These are phyloP conservation scores for Sterrhoptilus dennistouni DNA, from an alignment of 2,113 vertebrate species.

Conservation along the genomic window DNA sequence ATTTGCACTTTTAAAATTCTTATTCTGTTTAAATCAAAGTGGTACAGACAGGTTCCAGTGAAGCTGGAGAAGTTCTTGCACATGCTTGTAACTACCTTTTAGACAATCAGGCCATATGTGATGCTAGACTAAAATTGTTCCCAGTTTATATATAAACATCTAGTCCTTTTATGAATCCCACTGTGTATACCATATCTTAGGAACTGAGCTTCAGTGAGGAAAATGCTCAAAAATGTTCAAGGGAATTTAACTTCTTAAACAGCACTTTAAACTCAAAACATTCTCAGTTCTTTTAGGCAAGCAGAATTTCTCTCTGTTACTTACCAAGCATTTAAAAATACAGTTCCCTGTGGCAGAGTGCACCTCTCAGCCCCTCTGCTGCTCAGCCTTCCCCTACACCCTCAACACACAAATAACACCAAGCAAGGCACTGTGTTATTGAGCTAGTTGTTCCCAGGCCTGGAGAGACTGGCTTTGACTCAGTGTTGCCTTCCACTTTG, in stretches of 20 bases:
- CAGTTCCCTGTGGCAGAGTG: neutral
- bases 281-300: neutral
- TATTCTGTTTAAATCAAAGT: neutral
- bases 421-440: neutral
- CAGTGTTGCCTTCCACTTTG: neutral
- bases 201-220: neutral
- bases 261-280: neutral
- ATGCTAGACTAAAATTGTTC: neutral
- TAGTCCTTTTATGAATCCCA: neutral
- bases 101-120: neutral
- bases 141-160: neutral
- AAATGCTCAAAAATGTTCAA: neutral
- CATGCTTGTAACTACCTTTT: neutral
- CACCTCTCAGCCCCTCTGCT: neutral
- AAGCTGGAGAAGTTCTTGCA: neutral
- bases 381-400: neutral
- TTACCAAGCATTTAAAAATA: neutral
- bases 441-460: neutral
- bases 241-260: neutral
- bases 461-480: neutral
- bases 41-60: neutral
- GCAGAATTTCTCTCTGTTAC: neutral
- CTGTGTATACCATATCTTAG: neutral
- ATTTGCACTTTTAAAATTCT: neutral
- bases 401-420: neutral